These are phyloP conservation scores for Drosophila nasuta DNA, from an alignment of 1,140 invertebrate genomes.

Conservation along the genomic window DNA sequence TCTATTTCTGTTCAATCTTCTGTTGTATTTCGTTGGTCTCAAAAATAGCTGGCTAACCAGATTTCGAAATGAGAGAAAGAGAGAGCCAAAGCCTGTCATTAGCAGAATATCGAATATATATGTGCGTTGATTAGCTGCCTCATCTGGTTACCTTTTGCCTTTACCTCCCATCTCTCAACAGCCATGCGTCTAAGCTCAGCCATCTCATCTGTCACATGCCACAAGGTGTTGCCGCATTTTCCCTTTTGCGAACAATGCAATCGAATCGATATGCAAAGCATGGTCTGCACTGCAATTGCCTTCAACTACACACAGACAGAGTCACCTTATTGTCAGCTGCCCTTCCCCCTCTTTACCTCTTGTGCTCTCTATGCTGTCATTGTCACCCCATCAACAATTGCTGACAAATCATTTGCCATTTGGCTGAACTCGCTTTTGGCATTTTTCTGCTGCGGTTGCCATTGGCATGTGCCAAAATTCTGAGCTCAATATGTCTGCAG, in stretches of 20 bases:
- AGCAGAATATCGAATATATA: conserved; percentile 10
- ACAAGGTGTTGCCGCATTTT: conserved; percentile 20
- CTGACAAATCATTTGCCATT: conserved; percentile 81
- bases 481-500: conserved; percentile 68
- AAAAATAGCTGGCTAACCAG: conserved; percentile 3
- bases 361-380: conserved; percentile 16
- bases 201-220: conserved; percentile 8
- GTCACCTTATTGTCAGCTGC: neutral
- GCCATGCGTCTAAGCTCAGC: neutral
- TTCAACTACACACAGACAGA: conserved; percentile 24
- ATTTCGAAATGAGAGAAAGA: conserved; percentile 5
- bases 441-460: conserved; percentile 76
- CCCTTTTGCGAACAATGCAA: conserved; percentile 29
- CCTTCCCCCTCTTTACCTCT: too few species aligned
- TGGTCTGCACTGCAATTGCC: conserved; percentile 44
- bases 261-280: conserved; percentile 52
- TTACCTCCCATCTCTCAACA: neutral
- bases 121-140: conserved; percentile 32
- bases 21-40: neutral
- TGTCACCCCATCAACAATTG: conserved; percentile 65
- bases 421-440: conserved; percentile 62
- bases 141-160: neutral
- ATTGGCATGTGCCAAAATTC: conserved; percentile 76
- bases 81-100: conserved; percentile 1
- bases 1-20: neutral